Evolutionary conservation across 2,888 invertebrate genomes (phyloP).

Genomic region (Clitarchus hookeri): DNA sequence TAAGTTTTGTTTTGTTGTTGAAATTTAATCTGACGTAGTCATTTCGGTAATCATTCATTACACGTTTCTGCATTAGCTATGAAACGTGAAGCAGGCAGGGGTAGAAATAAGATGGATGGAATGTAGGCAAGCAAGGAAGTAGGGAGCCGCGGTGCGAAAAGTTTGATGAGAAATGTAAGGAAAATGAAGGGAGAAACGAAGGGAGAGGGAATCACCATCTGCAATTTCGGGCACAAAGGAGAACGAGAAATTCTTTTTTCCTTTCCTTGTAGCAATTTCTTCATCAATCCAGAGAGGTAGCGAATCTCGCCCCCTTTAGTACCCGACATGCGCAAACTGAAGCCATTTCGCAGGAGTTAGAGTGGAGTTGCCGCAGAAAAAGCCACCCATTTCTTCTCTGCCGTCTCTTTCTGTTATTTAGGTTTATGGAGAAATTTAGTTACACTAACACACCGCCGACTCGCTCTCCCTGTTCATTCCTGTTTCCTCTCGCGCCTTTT

Average conservation of each 20-base stretch:
- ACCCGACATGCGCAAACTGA: constrained; percentile 20
- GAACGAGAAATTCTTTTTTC: constrained; percentile 16
- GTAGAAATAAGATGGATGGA: not conserved
- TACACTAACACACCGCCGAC: not conserved
- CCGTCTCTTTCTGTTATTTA: not conserved
- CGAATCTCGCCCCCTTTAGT: constrained; percentile 20
- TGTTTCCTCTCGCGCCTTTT: not conserved
- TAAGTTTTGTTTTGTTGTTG: not conserved
- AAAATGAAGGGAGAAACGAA: not conserved
- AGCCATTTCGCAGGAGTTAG: constrained; percentile 22
- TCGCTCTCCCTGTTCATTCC: not conserved
- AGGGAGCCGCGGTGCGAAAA: not conserved
- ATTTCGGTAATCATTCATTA: not conserved
- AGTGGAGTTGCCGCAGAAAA: not conserved
- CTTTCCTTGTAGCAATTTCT: constrained; percentile 22
- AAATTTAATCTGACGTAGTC: not conserved
- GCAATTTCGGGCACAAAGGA: not conserved
- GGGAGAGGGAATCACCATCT: not conserved
- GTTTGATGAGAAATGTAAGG: not conserved
- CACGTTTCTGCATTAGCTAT: not conserved
- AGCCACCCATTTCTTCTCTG: not conserved
- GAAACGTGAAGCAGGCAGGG: not conserved
- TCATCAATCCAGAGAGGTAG: constrained; percentile 22
- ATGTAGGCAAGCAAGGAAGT: not conserved
- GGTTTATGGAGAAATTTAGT: not conserved